These are phyloP conservation scores for Tipula vernalis DNA, from an alignment of 2,888 invertebrate genomes.

Conservation along the genomic window DNA sequence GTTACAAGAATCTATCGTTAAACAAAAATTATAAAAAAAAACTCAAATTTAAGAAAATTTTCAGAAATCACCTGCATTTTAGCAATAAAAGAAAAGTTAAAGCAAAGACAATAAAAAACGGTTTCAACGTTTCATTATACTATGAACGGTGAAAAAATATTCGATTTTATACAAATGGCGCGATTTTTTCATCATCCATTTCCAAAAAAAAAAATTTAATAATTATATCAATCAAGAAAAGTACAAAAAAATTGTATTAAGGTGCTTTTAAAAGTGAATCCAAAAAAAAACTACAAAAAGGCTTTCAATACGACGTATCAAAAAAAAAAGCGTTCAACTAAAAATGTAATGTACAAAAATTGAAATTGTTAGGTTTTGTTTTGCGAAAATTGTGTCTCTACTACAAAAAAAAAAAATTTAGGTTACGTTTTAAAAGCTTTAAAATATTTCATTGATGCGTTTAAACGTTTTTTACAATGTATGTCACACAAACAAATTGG, in stretches of 20 bases:
- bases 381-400: not conserved
- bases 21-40: not conserved
- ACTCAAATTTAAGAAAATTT: not conserved
- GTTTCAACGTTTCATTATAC: not conserved
- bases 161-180: not conserved
- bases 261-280: not conserved
- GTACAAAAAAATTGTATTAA: not conserved
- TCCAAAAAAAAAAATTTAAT: not conserved
- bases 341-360: not conserved
- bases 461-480: not conserved
- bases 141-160: not conserved
- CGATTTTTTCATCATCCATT: not conserved
- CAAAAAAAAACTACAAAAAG: not conserved
- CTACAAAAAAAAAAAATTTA: not conserved
- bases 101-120: not conserved
- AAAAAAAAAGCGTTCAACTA: not conserved
- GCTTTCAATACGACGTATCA: not conserved
- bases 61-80: not conserved
- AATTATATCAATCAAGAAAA: not conserved
- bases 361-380: not conserved
- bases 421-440: not conserved
- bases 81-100: not conserved
- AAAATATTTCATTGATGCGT: not conserved
- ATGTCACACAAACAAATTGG: not conserved
- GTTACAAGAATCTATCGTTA: not conserved